A percentile compares a stretch with the other conserved stretches of the same genome.
Conservation (phyloP, 2,113 vertebrate genomes). For the Hydrolagus affinis region DNA sequence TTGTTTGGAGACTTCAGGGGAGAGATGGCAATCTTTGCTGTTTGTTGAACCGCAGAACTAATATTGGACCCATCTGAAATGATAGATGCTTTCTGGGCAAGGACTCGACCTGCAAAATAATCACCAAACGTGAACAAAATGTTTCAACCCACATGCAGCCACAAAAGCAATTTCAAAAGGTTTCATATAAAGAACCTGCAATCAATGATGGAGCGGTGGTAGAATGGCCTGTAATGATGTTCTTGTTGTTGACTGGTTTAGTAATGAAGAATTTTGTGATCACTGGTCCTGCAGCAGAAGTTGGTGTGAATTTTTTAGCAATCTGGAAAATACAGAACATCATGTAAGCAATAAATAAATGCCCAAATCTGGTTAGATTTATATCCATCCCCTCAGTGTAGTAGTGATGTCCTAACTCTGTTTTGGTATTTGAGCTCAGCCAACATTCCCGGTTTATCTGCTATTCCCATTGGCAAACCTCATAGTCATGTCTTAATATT, state of each 20-base stretch:
- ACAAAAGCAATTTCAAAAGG: not conserved
- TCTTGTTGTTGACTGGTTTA: slow-evolving; percentile 92
- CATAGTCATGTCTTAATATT: too few species aligned
- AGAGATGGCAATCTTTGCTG: slow-evolving; percentile 88
- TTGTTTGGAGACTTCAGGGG: slow-evolving; percentile 95
- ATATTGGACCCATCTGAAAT: slow-evolving; percentile 72
- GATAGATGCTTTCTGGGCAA: slow-evolving; percentile 74
- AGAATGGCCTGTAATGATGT: slow-evolving; percentile 69
- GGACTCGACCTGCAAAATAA: slow-evolving; percentile 69
- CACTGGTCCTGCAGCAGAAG: slow-evolving; percentile 80
- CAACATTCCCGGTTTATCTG: too few species aligned
- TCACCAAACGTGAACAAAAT: slow-evolving; percentile 10
- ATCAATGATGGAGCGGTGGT: slow-evolving; percentile 76
- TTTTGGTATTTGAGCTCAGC: too few species aligned
- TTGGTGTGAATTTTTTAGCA: slow-evolving; percentile 77
- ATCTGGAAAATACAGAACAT: slow-evolving; percentile 63
- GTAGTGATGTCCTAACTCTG: too few species aligned
- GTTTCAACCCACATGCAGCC: not conserved
- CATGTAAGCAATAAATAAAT: slow-evolving; percentile 26
- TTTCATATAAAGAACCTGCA: slow-evolving; percentile 57
- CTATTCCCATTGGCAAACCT: too few species aligned
- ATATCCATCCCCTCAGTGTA: too few species aligned
- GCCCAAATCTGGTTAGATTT: slow-evolving; percentile 30
- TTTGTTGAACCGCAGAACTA: slow-evolving; percentile 65
- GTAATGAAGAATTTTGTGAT: slow-evolving; percentile 92